Base-by-base conservation (phyloP, 2,113 vertebrate genomes). In the Prunella fulvescens region DNA sequence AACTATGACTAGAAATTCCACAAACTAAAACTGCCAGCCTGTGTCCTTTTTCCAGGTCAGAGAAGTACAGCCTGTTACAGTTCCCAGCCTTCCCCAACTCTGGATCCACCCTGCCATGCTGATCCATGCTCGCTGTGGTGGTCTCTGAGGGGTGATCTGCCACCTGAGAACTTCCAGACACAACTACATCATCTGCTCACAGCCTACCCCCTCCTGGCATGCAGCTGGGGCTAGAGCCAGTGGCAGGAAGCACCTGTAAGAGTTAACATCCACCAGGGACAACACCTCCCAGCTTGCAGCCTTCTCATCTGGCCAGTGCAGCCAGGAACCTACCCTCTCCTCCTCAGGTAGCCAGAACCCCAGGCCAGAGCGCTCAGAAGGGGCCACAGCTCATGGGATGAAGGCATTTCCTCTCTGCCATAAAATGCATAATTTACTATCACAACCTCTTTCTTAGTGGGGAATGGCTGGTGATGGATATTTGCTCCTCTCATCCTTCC, bases 91-190 rank as follows among this genome's bases (percentile, higher is more conserved):
- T 66, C 45, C 44, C 44, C 64, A 69, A 25, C 51, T 83, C 76
- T 1, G 4, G 51, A 28, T 18, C 61, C 51, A 29, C 25, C 66
- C 71, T 3, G 0, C 54, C 5, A 3, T 44, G 56, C 66, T 31
- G 62, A n/a, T 24, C 83, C 42, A 14, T 0, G 8, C 79, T 91
- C 18, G 11, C 91, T n/a, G 24, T n/a, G 83, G 88, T 33, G 67
- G 71, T 86, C 81, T 64, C 92, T 13, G 26, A 71, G 66, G 74
- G 70, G 73, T 23, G 86, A 94, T 86, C 86, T 86, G 35, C 86
- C 92, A 86, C 73, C 93, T 93, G 95, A 96, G 81, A 92, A 91
- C 86, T 92, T 95, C 95, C 95, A 96, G 92, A 92, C 61, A 73
- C 81, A 70, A 8, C 93, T 88, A 90, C 72, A 66, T 84, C 90